Conservation (phyloP, 2,113 vertebrate genomes). For the Anoura caudifer region DNA sequence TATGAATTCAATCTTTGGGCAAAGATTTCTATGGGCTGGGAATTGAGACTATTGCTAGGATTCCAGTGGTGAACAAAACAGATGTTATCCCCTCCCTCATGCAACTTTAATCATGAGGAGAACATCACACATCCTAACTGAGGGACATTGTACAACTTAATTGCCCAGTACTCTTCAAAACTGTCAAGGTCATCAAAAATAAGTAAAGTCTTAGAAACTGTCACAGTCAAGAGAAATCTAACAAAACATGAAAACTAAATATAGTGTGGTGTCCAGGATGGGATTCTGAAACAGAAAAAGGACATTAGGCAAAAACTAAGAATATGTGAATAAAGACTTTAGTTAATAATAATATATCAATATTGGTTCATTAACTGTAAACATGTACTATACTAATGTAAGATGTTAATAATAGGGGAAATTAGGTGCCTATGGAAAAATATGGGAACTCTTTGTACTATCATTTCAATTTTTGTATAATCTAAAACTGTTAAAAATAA, state of each 20-base stretch:
- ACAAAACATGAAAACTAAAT: too few relatives aligned
- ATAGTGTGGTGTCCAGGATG: too few relatives aligned
- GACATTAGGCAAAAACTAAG: too few relatives aligned
- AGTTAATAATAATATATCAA: too few relatives aligned
- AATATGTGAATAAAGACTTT: too few relatives aligned
- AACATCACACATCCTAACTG: not conserved
- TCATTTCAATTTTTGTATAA: not conserved
- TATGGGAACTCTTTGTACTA: not conserved
- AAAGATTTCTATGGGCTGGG: not conserved
- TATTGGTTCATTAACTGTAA: too few relatives aligned
- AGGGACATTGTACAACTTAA: not conserved
- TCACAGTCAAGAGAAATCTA: too few relatives aligned
- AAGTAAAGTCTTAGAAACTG: not conserved
- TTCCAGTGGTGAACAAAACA: not conserved
- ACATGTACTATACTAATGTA: too few relatives aligned
- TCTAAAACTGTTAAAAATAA: not conserved
- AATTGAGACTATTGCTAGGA: constrained; percentile 3
- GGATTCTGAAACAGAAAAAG: too few relatives aligned
- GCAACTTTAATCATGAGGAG: not conserved
- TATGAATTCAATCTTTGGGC: not conserved
- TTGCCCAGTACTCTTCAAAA: not conserved
- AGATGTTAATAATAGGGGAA: not conserved
- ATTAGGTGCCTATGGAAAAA: not conserved
- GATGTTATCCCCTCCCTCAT: not conserved
- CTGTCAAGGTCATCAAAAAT: not conserved